A percentile compares a stretch with the other conserved stretches of the same genome.
Evolutionary conservation across 1,140 invertebrate species (phyloP).

Genomic region (Sipha flava): DNA sequence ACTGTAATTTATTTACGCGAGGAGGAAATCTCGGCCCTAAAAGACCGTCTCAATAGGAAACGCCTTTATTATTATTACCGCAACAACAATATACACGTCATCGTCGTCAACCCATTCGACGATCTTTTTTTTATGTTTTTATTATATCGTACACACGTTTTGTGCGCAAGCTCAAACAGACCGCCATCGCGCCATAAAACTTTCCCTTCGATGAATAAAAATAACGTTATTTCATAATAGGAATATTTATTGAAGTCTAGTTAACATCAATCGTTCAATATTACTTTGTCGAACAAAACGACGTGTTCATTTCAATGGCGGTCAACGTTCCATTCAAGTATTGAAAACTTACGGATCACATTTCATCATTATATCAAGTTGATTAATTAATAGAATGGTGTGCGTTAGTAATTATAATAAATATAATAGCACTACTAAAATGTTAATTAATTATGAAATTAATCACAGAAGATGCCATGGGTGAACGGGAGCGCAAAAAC

Average conservation of each 20-base stretch:
- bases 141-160: not conserved
- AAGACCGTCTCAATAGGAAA: not conserved
- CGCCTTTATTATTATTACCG: not conserved
- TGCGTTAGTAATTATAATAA: not conserved
- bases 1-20: constrained; percentile 4
- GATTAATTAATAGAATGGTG: not conserved
- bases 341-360: no score
- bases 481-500: not conserved
- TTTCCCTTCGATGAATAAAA: no score
- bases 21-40: not conserved
- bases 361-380: no score
- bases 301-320: no score
- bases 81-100: not conserved
- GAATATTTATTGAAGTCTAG: no score
- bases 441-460: not conserved
- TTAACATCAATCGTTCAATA: no score
- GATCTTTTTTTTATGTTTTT: not conserved
- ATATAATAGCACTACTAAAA: not conserved
- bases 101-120: not conserved
- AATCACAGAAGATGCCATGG: not conserved
- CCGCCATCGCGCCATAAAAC: no score
- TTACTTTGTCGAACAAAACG: no score
- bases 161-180: no score
- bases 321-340: no score
- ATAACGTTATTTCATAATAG: no score